Evolutionary conservation across 2,113 vertebrate species (phyloP).

Genomic region (Lophochroa leadbeateri): DNA sequence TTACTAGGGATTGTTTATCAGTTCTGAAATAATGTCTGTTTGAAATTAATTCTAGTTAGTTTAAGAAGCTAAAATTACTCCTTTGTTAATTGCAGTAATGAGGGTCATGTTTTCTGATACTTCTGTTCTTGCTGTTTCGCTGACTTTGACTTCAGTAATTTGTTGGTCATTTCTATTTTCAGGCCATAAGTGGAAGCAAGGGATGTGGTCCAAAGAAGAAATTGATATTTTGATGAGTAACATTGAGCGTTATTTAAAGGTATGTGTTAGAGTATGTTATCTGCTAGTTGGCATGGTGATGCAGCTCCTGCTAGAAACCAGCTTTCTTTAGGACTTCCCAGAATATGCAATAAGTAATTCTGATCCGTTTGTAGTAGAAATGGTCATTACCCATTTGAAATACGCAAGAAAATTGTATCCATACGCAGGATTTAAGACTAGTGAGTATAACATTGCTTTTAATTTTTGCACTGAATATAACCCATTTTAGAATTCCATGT

Average conservation of each 20-base stretch:
- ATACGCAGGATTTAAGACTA: neutral
- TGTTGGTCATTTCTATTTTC: conserved; percentile 49
- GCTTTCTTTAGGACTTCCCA: neutral
- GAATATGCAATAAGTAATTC: neutral
- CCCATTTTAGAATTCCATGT: neutral
- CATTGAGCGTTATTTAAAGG: conserved; percentile 96
- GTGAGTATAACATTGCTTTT: neutral
- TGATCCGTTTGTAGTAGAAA: neutral
- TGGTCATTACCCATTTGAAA: neutral
- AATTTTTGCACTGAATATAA: neutral
- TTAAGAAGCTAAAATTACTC: neutral
- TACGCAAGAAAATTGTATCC: neutral
- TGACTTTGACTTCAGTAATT: neutral
- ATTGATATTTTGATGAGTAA: conserved; percentile 97
- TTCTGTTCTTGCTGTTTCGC: neutral
- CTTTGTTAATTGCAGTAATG: neutral
- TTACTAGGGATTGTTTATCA: neutral
- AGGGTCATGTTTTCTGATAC: neutral
- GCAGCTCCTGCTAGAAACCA: neutral
- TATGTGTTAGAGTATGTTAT: conserved; percentile 51
- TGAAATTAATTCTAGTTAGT: neutral
- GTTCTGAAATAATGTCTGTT: neutral
- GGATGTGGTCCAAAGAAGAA: conserved; percentile 99
- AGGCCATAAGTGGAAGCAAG: conserved; percentile 99
- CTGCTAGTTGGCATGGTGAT: neutral